phyloP scores from a whole-genome alignment of 2,888 invertebrate genomes.

The Lochmaea crataegi region DNA sequence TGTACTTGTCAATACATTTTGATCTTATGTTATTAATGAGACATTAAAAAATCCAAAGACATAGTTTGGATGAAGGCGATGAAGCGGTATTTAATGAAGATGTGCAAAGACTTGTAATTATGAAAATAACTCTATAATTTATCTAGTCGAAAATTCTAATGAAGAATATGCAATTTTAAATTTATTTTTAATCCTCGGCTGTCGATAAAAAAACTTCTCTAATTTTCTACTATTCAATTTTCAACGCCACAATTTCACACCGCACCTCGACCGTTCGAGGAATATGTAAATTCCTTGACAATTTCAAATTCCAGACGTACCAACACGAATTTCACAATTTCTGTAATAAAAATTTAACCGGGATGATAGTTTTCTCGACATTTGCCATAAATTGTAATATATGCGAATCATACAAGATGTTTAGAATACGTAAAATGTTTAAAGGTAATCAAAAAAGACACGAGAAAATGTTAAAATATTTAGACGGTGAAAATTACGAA shows the following conservation, averaged over 20 bases:
- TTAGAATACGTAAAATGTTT: neutral
- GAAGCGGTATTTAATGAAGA: too few species aligned
- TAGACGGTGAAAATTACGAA: too few species aligned
- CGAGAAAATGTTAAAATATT: neutral
- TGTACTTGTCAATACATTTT: too few species aligned
- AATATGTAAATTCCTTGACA: constrained; percentile 24
- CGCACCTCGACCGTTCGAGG: constrained; percentile 14
- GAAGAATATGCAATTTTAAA: neutral
- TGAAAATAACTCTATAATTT: neutral
- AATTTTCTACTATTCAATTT: constrained; percentile 22
- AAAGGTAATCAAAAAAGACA: neutral
- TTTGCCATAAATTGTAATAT: constrained; percentile 6
- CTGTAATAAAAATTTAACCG: neutral
- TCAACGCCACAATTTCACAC: constrained; percentile 9
- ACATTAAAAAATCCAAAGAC: too few species aligned
- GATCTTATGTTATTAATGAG: too few species aligned
- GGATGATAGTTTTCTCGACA: neutral
- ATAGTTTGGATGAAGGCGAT: too few species aligned
- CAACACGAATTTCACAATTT: constrained; percentile 9
- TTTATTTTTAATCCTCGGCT: neutral
- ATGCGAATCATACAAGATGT: neutral
- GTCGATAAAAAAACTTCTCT: constrained; percentile 20
- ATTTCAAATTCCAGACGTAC: constrained; percentile 18
- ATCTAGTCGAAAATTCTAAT: too few species aligned
- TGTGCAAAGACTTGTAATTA: too few species aligned